Base-by-base conservation (phyloP, 2,888 invertebrate genomes). In the Papilio elwesi region DNA sequence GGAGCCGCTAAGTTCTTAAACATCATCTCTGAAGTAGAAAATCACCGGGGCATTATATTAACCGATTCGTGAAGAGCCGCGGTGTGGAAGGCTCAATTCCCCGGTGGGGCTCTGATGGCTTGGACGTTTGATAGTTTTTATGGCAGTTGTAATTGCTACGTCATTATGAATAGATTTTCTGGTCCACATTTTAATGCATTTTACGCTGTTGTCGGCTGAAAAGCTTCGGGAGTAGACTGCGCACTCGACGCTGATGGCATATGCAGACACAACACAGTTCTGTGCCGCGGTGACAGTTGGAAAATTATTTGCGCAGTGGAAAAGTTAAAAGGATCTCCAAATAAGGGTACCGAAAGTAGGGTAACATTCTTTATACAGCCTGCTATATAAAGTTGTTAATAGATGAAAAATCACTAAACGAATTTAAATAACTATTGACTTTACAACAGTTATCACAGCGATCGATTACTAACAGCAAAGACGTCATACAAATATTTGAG, bases 1-100 rank as follows among this genome's bases (percentile, higher is more conserved):
- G 74, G 76, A 74, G 78, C 81, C 81, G 83, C 78, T 77, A 77
- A 79, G 75, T 77, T 73, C 73, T 73, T 66, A 53, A 76, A 74
- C 79, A 76, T 78, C 80, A 79, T 79, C 78, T 73, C 78, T 82
- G 80, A 82, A 84, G 84, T 83, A 82, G 79, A 81, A 83, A 83
- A 83, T 83, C 80, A 79, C 80, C 81, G 78, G 78, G 75, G 79
- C 78, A 80, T 82, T 79, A 80, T 68, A 71, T 63, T 47, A 63
- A 68, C 70, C 75, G 71, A 64, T 59, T 66, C 38, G 52, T 0
- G 53, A 64, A 67, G 76, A 66, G 47, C 74, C 59, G 57, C 49
- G 63, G 5, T 9, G 13, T 3, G 3, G 53, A 36, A 15, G 6
- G 7, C n/a, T 48, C 11, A 0, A 8, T 38, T 62, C 47, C n/a